Conservation (phyloP, 2,797 vertebrate genomes). For the Salmo trutta region DNA sequence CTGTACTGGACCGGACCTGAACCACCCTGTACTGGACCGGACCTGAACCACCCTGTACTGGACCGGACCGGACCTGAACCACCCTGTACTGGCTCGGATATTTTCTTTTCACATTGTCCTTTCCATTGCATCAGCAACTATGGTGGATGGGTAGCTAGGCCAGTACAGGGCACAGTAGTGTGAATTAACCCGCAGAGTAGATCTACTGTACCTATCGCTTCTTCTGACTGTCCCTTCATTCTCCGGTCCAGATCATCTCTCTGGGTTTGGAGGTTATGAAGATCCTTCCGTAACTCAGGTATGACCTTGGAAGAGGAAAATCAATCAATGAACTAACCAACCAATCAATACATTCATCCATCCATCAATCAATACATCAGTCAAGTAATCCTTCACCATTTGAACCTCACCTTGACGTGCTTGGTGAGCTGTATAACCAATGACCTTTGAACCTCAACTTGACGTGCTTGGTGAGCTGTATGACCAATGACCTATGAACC, state of each 20-base stretch:
- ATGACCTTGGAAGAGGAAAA: slow-evolving; percentile 58
- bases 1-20: too few species aligned
- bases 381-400: slow-evolving; percentile 3
- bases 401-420: slow-evolving; percentile 66
- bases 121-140: too few species aligned
- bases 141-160: too few species aligned
- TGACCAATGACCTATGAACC: too few species aligned
- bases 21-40: too few species aligned
- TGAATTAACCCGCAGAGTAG: too few species aligned
- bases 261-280: slow-evolving; percentile 85
- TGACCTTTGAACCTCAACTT: slow-evolving; percentile 55
- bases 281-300: slow-evolving; percentile 88
- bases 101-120: too few species aligned
- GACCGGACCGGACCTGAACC: too few species aligned
- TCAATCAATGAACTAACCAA: background rate
- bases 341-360: too few species aligned
- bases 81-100: too few species aligned
- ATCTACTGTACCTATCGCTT: slow-evolving; percentile 82
- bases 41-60: too few species aligned
- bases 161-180: too few species aligned
- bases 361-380: background rate
- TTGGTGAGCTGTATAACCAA: slow-evolving; percentile 68
- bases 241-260: slow-evolving; percentile 81
- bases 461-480: slow-evolving; percentile 82
- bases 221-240: slow-evolving; percentile 81